Evolutionary conservation across 2,113 vertebrate genomes (phyloP), one percentile per base, ranked within the genome.

Genomic region (Tinamus guttatus): DNA sequence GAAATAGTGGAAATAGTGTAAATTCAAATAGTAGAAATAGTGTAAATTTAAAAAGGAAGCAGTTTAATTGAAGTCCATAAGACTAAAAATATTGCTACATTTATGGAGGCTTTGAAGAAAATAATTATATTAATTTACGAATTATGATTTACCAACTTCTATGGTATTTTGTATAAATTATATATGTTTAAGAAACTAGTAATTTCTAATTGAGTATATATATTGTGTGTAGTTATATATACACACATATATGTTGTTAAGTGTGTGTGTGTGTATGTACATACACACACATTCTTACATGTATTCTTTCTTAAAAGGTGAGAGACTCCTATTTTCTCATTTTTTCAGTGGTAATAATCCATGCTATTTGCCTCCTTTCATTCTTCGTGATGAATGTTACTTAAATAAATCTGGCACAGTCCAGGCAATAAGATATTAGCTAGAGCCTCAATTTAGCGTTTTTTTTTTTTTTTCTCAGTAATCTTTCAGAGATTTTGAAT

Each of bases 11-110:
- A 10, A 15, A 4, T n/a, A 52, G 43, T 43, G n/a, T n/a, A n/a
- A n/a, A n/a, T n/a, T n/a, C n/a, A 38, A 11, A 18, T 18, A 11
- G 41, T 24, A 16, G 8, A 10, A 15, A 4, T n/a, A 52, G 43
- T 43, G 45, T 45, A 45, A 54, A 54, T 54, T 54, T 54, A n/a
- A 27, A 30, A 30, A 56, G 14, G 27, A 56, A 54, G 25, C 60
- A 7, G 14, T 58, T 19, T 63, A 67, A 2, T 18, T 34, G 7
- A 52, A 28, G 3, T 40, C 2, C 19, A 0, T 18, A 19, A 45
- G n/a, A 28, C 16, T 45, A 12, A 34, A 41, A 1, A 3, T 5
- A 1, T 38, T 81, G 7, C 9, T 15, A 0, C 5, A 0, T 22
- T 81, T 52, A 5, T 4, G 1, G 47, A 38, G 13, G 58, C 88